Evolutionary conservation across 2,797 vertebrate genomes (phyloP).

Genomic region (Hydrolagus colliei): DNA sequence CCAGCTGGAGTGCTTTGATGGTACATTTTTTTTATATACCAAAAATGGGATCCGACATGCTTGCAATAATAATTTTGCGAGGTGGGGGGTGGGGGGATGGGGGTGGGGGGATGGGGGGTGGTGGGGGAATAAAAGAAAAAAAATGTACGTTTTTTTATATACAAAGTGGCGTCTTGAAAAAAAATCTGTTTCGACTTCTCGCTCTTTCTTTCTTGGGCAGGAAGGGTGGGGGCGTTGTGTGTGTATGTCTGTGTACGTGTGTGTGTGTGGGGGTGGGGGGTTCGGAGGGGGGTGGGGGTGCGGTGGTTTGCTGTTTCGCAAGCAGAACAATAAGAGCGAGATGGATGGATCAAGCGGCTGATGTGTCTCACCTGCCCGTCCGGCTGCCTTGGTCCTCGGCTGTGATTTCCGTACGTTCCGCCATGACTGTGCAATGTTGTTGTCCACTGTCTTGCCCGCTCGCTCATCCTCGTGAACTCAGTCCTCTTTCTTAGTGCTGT

Average conservation of each 20-base stretch:
- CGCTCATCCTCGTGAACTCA: conserved; percentile 17
- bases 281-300: conserved; percentile 38
- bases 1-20: conserved; percentile 66
- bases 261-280: conserved; percentile 38
- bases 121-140: conserved; percentile 35
- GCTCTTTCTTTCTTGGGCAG: conserved; percentile 48
- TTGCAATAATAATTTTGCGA: conserved; percentile 48
- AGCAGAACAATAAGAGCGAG: conserved; percentile 62
- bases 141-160: conserved; percentile 29
- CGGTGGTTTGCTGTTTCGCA: conserved; percentile 50
- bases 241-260: conserved; percentile 34
- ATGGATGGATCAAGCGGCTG: conserved; percentile 44
- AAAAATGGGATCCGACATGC: conserved; percentile 62
- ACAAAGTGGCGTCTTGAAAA: not conserved
- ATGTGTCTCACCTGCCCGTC: conserved; percentile 82
- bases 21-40: conserved; percentile 47
- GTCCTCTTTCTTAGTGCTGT: conserved; percentile 39
- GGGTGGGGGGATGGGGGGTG: no score
- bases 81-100: no score
- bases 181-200: no score
- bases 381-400: conserved; percentile 57
- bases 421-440: conserved; percentile 74
- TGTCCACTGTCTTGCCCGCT: conserved; percentile 48
- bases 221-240: conserved; percentile 32
- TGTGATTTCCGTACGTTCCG: conserved; percentile 61